phyloP scores from a whole-genome alignment of 2,113 vertebrate genomes.

The Anhinga rufa region DNA sequence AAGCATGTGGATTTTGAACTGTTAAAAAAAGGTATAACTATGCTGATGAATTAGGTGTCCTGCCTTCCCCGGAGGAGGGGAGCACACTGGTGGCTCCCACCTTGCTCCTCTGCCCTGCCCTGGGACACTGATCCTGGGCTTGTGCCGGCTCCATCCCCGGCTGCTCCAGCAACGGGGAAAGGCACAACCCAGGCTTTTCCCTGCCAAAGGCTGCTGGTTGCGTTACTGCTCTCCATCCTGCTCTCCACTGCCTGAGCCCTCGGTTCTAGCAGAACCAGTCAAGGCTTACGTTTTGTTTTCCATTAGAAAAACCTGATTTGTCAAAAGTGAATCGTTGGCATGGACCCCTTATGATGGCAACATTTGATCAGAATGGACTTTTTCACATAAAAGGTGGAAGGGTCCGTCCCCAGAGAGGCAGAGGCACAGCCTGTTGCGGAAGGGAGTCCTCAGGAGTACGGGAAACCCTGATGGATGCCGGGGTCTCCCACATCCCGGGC shows the following conservation, averaged over 20 bases:
- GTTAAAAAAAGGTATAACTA: background rate
- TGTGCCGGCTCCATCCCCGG: background rate
- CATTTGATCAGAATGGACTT: background rate
- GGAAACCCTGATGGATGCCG: background rate
- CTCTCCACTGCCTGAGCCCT: background rate
- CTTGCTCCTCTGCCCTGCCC: background rate
- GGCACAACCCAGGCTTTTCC: background rate
- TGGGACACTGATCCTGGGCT: background rate
- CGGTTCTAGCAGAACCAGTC: background rate
- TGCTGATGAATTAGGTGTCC: background rate
- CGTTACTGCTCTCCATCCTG: background rate
- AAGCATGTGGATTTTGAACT: background rate
- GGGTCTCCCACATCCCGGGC: background rate
- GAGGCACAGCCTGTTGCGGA: background rate
- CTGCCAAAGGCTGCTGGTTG: background rate
- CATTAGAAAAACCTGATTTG: background rate
- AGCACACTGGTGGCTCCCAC: background rate
- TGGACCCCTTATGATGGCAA: background rate
- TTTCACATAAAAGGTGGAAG: background rate
- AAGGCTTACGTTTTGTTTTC: background rate
- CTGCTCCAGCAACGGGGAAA: background rate
- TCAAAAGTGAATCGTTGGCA: fast-evolving
- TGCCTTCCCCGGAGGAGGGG: background rate
- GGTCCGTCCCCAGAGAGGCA: background rate
- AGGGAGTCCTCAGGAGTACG: background rate